These are phyloP conservation scores for Cephalotes varians DNA, from an alignment of 2,888 invertebrate species.

Conservation along the genomic window DNA sequence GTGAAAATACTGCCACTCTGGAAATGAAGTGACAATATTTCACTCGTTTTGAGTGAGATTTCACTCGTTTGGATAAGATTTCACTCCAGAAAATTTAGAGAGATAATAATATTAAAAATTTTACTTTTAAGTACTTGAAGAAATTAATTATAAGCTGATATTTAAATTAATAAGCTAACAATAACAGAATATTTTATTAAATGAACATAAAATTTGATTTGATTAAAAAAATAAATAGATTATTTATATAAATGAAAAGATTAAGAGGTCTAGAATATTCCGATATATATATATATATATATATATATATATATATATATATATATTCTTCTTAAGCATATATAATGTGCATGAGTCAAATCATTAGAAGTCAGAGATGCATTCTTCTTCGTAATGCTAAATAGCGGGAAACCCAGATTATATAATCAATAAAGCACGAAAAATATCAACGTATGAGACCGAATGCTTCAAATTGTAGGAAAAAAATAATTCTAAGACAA, in stretches of 20 bases:
- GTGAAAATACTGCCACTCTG: too few relatives aligned
- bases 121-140: neutral
- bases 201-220: neutral
- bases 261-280: neutral
- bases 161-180: neutral
- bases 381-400: conserved; percentile 9
- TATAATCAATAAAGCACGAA: neutral
- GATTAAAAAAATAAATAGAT: neutral
- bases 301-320: too few relatives aligned
- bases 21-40: too few relatives aligned
- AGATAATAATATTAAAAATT: too few relatives aligned
- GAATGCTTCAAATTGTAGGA: conserved; percentile 1
- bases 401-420: neutral
- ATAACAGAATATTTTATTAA: neutral
- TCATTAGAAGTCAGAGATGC: conserved; percentile 1
- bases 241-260: neutral
- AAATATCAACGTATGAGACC: too few relatives aligned
- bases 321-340: neutral
- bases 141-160: neutral
- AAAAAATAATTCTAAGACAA: neutral
- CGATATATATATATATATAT: too few relatives aligned
- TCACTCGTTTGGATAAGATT: too few relatives aligned
- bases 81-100: too few relatives aligned
- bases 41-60: too few relatives aligned
- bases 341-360: conserved; percentile 29